Percentiles rank a stretch among this genome's conserved stretches.
These are phyloP conservation scores for Patagioenas fasciata DNA, from an alignment of 2,113 vertebrate genomes.

Conservation along the genomic window DNA sequence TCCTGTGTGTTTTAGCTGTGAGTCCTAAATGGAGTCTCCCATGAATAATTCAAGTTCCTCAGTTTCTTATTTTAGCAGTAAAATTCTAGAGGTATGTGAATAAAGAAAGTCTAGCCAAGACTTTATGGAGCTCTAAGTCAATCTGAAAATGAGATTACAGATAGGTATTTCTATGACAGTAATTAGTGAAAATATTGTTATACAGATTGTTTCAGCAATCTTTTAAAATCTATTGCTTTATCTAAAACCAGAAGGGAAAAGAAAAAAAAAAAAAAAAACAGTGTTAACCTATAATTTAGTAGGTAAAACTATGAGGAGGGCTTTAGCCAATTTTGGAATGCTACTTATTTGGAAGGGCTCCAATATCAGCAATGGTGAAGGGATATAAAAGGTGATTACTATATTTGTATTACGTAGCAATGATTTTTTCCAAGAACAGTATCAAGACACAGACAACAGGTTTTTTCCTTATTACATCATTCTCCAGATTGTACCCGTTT, in stretches of 20 bases:
- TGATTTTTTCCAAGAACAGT: conserved; percentile 37
- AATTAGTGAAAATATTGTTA: conserved; percentile 15
- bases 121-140: conserved; percentile 9
- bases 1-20: conserved; percentile 53
- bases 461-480: conserved; percentile 66
- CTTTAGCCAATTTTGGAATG: conserved; percentile 19
- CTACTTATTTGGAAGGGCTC: conserved; percentile 49
- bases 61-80: conserved; percentile 68
- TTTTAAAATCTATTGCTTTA: conserved; percentile 14
- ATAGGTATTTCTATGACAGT: background rate
- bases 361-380: conserved; percentile 51
- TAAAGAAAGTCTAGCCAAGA: conserved; percentile 50
- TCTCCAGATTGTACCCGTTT: conserved; percentile 55
- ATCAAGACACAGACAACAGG: conserved; percentile 57
- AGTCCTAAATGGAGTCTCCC: conserved; percentile 64
- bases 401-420: conserved; percentile 33
- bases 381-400: conserved; percentile 50
- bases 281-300: conserved; percentile 43
- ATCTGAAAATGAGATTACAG: conserved; percentile 27
- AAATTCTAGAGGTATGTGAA: conserved; percentile 56
- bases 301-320: conserved; percentile 4
- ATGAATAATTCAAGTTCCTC: conserved; percentile 71
- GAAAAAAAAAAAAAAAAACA: background rate
- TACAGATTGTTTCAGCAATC: background rate
- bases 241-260: background rate